These are phyloP conservation scores for Dendrolimus pini DNA, from an alignment of 2,888 invertebrate species.

Conservation along the genomic window DNA sequence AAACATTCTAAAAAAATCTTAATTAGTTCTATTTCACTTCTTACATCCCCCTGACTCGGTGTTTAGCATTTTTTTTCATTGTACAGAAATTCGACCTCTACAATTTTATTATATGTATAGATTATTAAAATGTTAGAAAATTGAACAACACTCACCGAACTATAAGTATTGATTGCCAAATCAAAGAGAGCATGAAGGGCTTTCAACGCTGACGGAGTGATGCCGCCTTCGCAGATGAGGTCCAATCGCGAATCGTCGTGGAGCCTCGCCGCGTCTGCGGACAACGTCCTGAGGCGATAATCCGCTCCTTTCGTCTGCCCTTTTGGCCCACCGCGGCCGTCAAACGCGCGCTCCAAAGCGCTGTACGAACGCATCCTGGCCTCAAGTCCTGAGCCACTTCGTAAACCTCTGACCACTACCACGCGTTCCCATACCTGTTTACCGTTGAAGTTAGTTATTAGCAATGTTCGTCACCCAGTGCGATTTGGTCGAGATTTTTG, in stretches of 20 bases:
- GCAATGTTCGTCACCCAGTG: no score
- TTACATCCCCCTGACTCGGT: no score
- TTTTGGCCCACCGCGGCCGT: conserved; percentile 76
- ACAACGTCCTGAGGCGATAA: conserved; percentile 65
- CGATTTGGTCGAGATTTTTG: no score
- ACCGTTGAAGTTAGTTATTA: not conserved
- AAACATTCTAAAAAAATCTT: no score
- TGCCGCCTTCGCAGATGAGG: conserved; percentile 56
- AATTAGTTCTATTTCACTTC: no score
- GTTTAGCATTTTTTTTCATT: no score
- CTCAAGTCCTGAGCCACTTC: conserved; percentile 72
- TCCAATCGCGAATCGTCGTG: conserved; percentile 75
- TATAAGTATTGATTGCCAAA: conserved; percentile 53
- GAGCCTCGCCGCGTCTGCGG: conserved; percentile 80
- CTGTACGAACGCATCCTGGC: conserved; percentile 81
- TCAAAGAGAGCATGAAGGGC: conserved; percentile 50
- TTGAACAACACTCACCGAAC: conserved; percentile 37
- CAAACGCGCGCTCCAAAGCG: conserved; percentile 77
- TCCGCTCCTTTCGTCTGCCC: conserved; percentile 74
- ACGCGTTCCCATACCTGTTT: conserved; percentile 81
- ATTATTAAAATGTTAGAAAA: no score
- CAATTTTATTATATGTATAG: no score
- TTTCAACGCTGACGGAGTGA: conserved; percentile 43
- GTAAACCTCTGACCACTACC: conserved; percentile 41
- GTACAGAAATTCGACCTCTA: no score